These are phyloP conservation scores for Masticophis lateralis DNA, from an alignment of 2,797 vertebrate species.

Conservation along the genomic window DNA sequence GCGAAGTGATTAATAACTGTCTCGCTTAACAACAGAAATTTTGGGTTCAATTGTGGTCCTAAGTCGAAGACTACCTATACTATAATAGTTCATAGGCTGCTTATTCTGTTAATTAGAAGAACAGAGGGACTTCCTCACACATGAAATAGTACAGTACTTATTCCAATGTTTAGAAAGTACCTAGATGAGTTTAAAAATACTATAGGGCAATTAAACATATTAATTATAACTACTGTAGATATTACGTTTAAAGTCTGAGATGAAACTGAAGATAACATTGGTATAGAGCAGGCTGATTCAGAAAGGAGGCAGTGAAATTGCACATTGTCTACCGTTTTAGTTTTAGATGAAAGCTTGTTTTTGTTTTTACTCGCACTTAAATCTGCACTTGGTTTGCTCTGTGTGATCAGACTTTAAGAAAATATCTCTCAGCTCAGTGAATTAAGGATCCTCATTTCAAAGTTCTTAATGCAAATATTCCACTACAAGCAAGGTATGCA, in stretches of 20 bases:
- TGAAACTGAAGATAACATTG: neutral
- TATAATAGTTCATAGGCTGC: neutral
- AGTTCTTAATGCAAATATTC: neutral
- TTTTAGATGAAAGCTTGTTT: neutral
- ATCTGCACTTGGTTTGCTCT: neutral
- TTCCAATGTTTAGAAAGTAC: neutral
- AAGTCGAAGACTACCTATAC: neutral
- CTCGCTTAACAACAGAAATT: neutral
- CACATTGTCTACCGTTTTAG: neutral
- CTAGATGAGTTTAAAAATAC: neutral
- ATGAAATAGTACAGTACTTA: neutral
- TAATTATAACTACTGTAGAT: neutral
- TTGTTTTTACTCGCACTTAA: neutral
- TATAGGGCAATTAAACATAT: neutral
- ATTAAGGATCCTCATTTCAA: neutral
- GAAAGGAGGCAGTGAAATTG: neutral
- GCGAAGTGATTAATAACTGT: neutral
- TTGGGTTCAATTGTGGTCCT: neutral
- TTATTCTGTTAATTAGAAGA: neutral
- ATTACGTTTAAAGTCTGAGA: neutral
- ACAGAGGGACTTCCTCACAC: neutral
- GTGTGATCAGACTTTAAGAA: neutral
- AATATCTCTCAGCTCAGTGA: neutral
- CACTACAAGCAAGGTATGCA: neutral
- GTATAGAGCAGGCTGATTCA: neutral